These are phyloP conservation scores for Nematolebias whitei DNA, from an alignment of 2,113 vertebrate species.

Conservation along the genomic window DNA sequence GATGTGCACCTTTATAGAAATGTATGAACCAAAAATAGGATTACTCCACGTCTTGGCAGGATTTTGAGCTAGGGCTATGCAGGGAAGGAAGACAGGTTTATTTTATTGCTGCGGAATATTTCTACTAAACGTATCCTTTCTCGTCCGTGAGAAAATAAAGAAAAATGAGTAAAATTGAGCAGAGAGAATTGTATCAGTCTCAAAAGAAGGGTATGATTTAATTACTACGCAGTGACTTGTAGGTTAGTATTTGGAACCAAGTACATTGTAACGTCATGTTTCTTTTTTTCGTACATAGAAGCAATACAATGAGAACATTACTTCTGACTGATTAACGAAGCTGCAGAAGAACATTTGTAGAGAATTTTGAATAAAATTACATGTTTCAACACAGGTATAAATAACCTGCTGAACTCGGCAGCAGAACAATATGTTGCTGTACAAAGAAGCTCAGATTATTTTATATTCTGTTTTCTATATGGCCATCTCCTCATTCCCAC, in stretches of 20 bases:
- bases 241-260: background rate
- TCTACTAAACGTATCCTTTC: slow-evolving; percentile 3
- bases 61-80: slow-evolving; percentile 22
- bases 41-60: slow-evolving; percentile 64
- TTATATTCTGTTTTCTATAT: background rate
- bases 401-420: background rate
- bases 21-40: slow-evolving; percentile 63
- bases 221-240: slow-evolving; percentile 5
- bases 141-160: background rate
- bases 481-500: background rate
- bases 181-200: background rate
- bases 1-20: slow-evolving; percentile 46
- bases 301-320: background rate
- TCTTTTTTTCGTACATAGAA: background rate
- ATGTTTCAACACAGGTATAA: background rate
- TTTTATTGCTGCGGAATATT: slow-evolving; percentile 23
- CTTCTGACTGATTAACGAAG: slow-evolving; percentile 1
- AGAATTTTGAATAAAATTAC: background rate
- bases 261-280: slow-evolving; percentile 5
- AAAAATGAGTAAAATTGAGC: background rate
- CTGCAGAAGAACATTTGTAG: background rate
- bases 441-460: background rate
- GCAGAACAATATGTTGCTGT: background rate
- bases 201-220: slow-evolving; percentile 1
- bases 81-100: background rate